Conservation (phyloP, 2,797 vertebrate genomes). For the Rhyacichthys aspro region DNA sequence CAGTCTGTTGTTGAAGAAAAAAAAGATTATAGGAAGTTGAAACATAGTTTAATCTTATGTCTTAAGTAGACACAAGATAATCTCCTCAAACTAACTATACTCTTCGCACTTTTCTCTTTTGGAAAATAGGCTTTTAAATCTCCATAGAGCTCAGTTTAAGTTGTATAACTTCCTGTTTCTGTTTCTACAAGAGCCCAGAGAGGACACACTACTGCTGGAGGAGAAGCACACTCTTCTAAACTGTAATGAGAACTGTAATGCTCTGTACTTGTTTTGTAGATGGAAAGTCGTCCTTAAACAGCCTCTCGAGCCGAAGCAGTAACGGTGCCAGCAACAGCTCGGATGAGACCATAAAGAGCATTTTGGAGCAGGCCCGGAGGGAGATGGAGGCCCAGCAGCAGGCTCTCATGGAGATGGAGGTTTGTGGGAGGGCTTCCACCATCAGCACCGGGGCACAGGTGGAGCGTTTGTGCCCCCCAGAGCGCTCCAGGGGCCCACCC, state of each 20-base stretch:
- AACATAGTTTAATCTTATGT: too few relatives aligned
- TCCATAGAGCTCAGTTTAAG: too few relatives aligned
- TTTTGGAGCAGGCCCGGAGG: slow-evolving; percentile 90
- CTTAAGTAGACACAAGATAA: too few relatives aligned
- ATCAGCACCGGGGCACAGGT: slow-evolving; percentile 65
- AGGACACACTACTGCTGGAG: too few relatives aligned
- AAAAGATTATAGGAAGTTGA: too few relatives aligned
- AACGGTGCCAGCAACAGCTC: slow-evolving; percentile 84
- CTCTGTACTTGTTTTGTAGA: slow-evolving; percentile 81
- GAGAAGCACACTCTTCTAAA: not conserved
- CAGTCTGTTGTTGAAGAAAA: too few relatives aligned
- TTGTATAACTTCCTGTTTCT: too few relatives aligned
- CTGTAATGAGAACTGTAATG: not conserved
- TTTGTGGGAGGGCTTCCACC: slow-evolving; percentile 66
- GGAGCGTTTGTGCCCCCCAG: slow-evolving; percentile 70
- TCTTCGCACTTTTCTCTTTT: too few relatives aligned
- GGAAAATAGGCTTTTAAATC: too few relatives aligned
- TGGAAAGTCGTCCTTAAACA: slow-evolving; percentile 78
- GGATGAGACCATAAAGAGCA: slow-evolving; percentile 93
- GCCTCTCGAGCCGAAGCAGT: slow-evolving; percentile 80
- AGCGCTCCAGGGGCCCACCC: slow-evolving; percentile 62
- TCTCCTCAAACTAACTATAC: too few relatives aligned
- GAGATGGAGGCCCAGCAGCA: slow-evolving; percentile 98
- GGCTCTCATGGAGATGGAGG: slow-evolving; percentile 92
- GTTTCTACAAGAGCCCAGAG: too few relatives aligned